Conservation (phyloP, 2,888 invertebrate genomes). For the Synanthedon vespiformis region DNA sequence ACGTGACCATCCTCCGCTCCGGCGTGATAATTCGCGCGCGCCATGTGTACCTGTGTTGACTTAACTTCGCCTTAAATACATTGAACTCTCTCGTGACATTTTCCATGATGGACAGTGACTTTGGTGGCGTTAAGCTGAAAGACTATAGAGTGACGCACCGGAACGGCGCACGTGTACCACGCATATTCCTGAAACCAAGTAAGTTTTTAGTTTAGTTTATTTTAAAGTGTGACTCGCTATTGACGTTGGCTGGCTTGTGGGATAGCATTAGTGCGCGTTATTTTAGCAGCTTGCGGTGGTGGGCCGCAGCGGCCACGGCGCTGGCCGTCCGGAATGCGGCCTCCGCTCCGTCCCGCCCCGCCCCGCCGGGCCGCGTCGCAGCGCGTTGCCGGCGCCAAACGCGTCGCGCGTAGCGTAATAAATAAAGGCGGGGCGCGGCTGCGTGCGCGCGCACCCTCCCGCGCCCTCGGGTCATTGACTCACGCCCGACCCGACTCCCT, state of each 20-base stretch:
- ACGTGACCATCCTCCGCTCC: constrained; percentile 37
- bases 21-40: constrained; percentile 44
- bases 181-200: constrained; percentile 37
- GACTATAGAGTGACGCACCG: constrained; percentile 35
- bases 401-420: constrained; percentile 66
- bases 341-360: constrained; percentile 34
- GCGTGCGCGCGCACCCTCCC: constrained; percentile 69
- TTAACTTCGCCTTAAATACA: constrained; percentile 14
- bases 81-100: constrained; percentile 12
- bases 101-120: constrained; percentile 41
- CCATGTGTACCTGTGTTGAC: constrained; percentile 58
- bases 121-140: constrained; percentile 38
- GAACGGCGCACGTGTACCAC: constrained; percentile 52
- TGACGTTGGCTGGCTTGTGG: constrained; percentile 31
- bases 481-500: constrained; percentile 45
- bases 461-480: constrained; percentile 62
- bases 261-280: constrained; percentile 42
- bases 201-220: constrained; percentile 56
- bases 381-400: constrained; percentile 34
- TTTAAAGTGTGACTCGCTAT: constrained; percentile 54
- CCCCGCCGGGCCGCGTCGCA: constrained; percentile 8
- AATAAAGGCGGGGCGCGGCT: constrained; percentile 70
- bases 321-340: constrained; percentile 56
- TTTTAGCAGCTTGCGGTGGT: constrained; percentile 41
- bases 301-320: constrained; percentile 20